These are phyloP conservation scores for Gnathonemus longibarbis DNA, from an alignment of 2,113 vertebrate genomes.

Conservation along the genomic window DNA sequence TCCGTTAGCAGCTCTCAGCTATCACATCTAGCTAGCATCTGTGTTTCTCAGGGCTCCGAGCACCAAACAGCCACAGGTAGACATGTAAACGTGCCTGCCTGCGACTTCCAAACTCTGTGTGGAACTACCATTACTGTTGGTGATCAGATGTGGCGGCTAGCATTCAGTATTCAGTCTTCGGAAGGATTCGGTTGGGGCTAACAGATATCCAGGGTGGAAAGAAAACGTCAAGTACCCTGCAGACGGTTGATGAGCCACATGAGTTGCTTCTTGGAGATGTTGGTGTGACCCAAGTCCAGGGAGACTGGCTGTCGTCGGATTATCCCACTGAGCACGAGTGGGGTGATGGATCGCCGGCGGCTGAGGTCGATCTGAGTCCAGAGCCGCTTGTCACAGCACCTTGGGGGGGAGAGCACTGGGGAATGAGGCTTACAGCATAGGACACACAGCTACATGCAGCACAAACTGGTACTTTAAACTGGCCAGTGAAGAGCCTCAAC, in stretches of 20 bases:
- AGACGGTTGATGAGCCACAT: constrained; percentile 87
- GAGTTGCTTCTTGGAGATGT: constrained; percentile 87
- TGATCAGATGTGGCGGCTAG: background rate
- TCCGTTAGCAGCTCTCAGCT: background rate
- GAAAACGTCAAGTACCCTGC: constrained; percentile 56
- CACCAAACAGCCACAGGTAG: background rate
- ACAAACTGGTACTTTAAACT: background rate
- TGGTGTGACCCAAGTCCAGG: constrained; percentile 80
- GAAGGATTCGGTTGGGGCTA: background rate
- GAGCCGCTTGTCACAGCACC: constrained; percentile 81
- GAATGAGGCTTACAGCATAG: background rate
- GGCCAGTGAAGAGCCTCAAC: background rate
- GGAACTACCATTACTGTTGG: background rate
- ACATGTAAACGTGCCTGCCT: background rate
- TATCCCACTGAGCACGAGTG: constrained; percentile 82
- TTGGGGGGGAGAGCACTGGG: constrained; percentile 41
- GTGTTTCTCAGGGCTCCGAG: background rate
- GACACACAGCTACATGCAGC: background rate
- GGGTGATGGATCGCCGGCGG: constrained; percentile 78
- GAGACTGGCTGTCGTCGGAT: constrained; percentile 77
- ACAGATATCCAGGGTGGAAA: background rate
- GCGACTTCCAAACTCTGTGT: background rate
- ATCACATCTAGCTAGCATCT: background rate
- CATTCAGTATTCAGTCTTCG: too few species aligned
- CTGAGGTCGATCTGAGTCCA: constrained; percentile 85